These are phyloP conservation scores for Meles meles DNA, from an alignment of 2,113 vertebrate genomes.

Conservation along the genomic window DNA sequence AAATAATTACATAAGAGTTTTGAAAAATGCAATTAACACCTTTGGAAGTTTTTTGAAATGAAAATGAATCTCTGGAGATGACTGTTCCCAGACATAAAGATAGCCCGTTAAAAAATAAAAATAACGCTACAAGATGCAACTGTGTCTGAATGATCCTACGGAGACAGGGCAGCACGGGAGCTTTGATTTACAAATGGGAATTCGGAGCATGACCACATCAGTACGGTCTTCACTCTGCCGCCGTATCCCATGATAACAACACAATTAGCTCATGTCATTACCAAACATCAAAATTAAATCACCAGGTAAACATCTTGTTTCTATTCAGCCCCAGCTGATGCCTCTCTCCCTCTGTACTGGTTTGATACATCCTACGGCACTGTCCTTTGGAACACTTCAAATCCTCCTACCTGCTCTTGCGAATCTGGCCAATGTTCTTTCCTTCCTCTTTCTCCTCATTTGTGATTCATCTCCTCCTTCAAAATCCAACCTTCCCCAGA, in stretches of 20 bases:
- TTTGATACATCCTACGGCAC: conserved; percentile 58
- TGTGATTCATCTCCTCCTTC: conserved; percentile 65
- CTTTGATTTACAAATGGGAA: background rate
- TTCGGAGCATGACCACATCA: background rate
- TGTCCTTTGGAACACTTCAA: conserved; percentile 56
- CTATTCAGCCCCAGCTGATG: conserved; percentile 22
- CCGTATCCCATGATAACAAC: background rate
- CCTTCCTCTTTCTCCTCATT: conserved; percentile 63
- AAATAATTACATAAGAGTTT: conserved; percentile 78
- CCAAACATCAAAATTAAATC: background rate
- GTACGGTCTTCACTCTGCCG: background rate
- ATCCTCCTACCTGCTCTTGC: conserved; percentile 63
- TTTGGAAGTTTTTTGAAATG: conserved; percentile 80
- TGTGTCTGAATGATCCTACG: conserved; percentile 33
- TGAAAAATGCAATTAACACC: conserved; percentile 84
- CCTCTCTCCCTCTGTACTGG: background rate
- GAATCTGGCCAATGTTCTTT: conserved; percentile 57
- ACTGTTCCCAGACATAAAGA: conserved; percentile 76
- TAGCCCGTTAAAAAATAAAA: conserved; percentile 61
- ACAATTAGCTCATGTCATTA: background rate
- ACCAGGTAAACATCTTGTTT: conserved; percentile 30
- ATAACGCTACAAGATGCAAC: conserved; percentile 66
- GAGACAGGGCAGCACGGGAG: background rate
- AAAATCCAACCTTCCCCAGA: conserved; percentile 53
- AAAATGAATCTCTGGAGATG: conserved; percentile 81